A percentile compares a stretch with the other conserved stretches of the same genome.
Conservation (phyloP, 2,888 invertebrate genomes). For the Amblyjoppa proteus region DNA sequence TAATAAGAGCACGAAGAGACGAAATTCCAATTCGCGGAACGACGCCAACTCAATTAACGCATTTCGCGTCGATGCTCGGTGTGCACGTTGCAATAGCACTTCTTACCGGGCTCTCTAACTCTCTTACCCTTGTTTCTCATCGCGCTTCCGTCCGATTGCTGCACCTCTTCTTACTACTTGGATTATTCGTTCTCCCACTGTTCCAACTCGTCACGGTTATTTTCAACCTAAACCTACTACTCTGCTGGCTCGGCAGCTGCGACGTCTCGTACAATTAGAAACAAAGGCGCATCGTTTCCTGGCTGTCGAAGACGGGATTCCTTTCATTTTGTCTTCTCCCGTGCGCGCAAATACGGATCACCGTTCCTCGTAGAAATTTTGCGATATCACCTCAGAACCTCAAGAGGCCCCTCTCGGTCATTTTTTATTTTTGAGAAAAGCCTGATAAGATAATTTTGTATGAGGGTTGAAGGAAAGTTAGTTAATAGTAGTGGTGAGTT, state of each 20-base stretch:
- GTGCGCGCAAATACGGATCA: neutral
- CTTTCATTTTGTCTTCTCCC: neutral
- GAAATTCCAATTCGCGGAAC: constrained; percentile 62
- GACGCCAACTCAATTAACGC: constrained; percentile 71
- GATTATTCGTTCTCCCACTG: constrained; percentile 30
- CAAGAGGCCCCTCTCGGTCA: too few species aligned
- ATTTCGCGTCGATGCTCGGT: constrained; percentile 65
- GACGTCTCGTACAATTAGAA: constrained; percentile 37
- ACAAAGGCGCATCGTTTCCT: constrained; percentile 28
- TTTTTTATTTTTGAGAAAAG: too few species aligned
- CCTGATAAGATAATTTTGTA: too few species aligned
- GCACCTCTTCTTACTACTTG: constrained; percentile 27
- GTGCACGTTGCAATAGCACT: constrained; percentile 3
- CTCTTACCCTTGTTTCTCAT: neutral
- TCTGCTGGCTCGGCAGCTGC: neutral
- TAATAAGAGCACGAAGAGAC: constrained; percentile 48
- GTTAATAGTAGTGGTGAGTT: too few species aligned
- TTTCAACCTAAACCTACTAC: constrained; percentile 53
- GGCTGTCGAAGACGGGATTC: constrained; percentile 20
- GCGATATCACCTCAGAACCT: too few species aligned
- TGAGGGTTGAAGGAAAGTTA: too few species aligned
- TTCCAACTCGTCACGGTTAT: constrained; percentile 60
- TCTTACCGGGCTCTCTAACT: constrained; percentile 18
- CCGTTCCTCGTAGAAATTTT: neutral
- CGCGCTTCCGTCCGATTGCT: neutral